A percentile compares a stretch with the other conserved stretches of the same genome.
Evolutionary conservation across 2,888 invertebrate species (phyloP).

Genomic region (Spicauda simplicius): DNA sequence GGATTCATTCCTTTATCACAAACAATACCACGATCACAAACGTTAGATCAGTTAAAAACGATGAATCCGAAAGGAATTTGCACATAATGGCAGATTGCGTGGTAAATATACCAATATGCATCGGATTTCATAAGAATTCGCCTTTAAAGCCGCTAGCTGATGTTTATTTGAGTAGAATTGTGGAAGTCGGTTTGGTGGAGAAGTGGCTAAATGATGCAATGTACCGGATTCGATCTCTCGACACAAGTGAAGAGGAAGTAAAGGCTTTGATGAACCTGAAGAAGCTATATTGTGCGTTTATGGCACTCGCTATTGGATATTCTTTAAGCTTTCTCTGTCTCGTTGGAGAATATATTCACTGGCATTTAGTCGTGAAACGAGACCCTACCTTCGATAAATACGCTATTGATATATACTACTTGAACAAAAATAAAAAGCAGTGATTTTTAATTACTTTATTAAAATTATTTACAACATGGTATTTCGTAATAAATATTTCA

Average conservation of each 20-base stretch:
- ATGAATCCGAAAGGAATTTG: slow-evolving; percentile 78
- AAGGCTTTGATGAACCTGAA: slow-evolving; percentile 91
- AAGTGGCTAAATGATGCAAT: slow-evolving; percentile 93
- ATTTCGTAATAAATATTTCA: slow-evolving; percentile 57
- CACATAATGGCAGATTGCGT: slow-evolving; percentile 94
- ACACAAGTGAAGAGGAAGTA: slow-evolving; percentile 84
- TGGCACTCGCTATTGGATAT: slow-evolving; percentile 89
- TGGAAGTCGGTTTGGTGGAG: slow-evolving; percentile 90
- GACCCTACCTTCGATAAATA: slow-evolving; percentile 91
- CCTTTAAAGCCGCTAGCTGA: slow-evolving; percentile 89
- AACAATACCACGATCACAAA: slow-evolving; percentile 57
- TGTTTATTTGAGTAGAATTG: slow-evolving; percentile 86
- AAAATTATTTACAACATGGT: slow-evolving; percentile 42
- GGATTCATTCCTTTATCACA: slow-evolving; percentile 35
- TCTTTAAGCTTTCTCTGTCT: slow-evolving; percentile 83
- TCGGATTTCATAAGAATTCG: slow-evolving; percentile 93
- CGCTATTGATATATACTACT: slow-evolving; percentile 83
- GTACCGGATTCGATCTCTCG: slow-evolving; percentile 82
- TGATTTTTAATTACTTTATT: slow-evolving; percentile 45
- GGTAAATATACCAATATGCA: slow-evolving; percentile 91
- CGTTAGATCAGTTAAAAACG: slow-evolving; percentile 43
- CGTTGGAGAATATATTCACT: slow-evolving; percentile 87
- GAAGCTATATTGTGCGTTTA: slow-evolving; percentile 91
- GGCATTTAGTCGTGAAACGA: slow-evolving; percentile 86
- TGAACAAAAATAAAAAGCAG: slow-evolving; percentile 69